A percentile compares a stretch with the other conserved stretches of the same genome.
phyloP scores from a whole-genome alignment of 2,888 invertebrate genomes.

The Chalcis sispes region DNA sequence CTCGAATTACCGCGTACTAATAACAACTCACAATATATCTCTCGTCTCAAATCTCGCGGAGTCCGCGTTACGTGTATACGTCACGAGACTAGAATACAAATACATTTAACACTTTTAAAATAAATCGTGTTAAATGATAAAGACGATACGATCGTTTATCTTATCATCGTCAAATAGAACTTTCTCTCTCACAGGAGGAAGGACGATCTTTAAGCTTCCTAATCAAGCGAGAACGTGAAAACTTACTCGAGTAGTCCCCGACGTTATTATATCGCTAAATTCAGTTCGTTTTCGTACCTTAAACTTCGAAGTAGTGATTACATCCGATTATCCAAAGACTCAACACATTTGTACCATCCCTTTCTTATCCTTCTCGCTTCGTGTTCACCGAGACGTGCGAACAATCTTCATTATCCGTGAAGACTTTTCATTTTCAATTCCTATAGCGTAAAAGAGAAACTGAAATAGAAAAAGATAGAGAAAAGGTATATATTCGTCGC shows the following conservation, averaged over 20 bases:
- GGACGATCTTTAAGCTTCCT: too few relatives aligned
- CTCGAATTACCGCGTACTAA: background rate
- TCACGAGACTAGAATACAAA: too few relatives aligned
- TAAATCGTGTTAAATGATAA: too few relatives aligned
- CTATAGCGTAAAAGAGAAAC: background rate
- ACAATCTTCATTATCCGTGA: constrained; percentile 23
- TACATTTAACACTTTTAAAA: too few relatives aligned
- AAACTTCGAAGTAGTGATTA: constrained; percentile 36
- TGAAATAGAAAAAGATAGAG: background rate
- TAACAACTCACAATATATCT: constrained; percentile 21
- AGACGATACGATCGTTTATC: too few relatives aligned
- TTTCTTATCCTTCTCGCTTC: background rate
- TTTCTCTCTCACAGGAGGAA: too few relatives aligned
- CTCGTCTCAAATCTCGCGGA: background rate
- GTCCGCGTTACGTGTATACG: background rate
- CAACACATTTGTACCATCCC: background rate
- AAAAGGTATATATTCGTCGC: background rate
- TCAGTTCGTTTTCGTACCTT: background rate
- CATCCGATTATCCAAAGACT: constrained; percentile 28
- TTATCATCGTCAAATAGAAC: too few relatives aligned
- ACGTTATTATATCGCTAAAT: background rate
- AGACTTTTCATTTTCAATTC: constrained; percentile 46
- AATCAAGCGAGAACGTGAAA: too few relatives aligned
- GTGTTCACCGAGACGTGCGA: constrained; percentile 23
- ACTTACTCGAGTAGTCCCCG: too few relatives aligned